A percentile compares a stretch with the other conserved stretches of the same genome.
Conservation (phyloP, 2,113 vertebrate species). For the Spilogale gracilis region DNA sequence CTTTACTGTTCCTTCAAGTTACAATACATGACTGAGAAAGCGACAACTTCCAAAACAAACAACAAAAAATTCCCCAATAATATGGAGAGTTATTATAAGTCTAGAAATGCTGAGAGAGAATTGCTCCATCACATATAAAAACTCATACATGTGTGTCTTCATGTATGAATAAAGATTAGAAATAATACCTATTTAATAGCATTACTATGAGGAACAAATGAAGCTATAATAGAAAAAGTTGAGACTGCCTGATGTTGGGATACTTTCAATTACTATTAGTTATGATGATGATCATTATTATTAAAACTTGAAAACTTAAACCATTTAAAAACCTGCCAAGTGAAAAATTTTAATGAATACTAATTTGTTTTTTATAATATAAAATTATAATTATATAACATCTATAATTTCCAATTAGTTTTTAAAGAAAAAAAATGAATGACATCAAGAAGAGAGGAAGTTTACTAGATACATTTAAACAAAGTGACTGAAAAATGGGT, state of each 20-base stretch:
- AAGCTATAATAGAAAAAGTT: neutral
- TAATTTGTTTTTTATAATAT: constrained; percentile 26
- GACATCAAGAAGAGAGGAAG: neutral
- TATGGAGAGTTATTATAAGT: neutral
- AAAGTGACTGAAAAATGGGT: constrained; percentile 2
- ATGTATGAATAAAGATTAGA: neutral
- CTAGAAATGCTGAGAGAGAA: neutral
- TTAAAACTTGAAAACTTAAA: neutral
- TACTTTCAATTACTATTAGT: constrained; percentile 2
- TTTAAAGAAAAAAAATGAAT: neutral
- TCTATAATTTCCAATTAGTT: constrained; percentile 35
- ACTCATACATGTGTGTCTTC: neutral
- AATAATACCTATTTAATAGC: neutral
- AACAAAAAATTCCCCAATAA: neutral
- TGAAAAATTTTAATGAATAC: constrained; percentile 26
- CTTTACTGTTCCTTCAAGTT: neutral
- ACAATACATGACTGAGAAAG: neutral
- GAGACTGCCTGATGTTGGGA: neutral
- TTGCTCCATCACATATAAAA: neutral
- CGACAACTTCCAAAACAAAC: neutral
- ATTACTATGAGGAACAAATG: neutral
- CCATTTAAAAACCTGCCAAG: constrained; percentile 33
- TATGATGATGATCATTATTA: constrained; percentile 29
- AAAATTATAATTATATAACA: neutral
- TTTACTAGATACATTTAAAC: constrained; percentile 48